A percentile compares a stretch with the other conserved stretches of the same genome.
Evolutionary conservation across 2,113 vertebrate species (phyloP).

Genomic region (Laticauda colubrina): DNA sequence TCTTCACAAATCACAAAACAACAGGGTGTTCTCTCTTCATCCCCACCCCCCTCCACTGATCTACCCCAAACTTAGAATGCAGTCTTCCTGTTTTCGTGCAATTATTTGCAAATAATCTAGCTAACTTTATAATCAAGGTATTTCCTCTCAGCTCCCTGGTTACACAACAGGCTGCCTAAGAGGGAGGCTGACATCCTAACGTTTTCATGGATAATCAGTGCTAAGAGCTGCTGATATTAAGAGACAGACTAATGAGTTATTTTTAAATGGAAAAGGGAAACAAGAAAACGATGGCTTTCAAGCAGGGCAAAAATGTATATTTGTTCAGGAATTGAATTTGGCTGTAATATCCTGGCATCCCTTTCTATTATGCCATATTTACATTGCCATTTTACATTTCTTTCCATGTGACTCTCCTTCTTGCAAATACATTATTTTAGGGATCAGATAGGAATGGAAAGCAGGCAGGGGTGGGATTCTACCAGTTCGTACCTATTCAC

Average conservation of each 20-base stretch:
- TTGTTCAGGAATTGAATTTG: slow-evolving; percentile 39
- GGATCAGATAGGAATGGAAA: not conserved
- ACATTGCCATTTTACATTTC: not conserved
- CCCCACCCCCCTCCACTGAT: slow-evolving; percentile 27
- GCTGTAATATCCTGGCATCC: slow-evolving; percentile 5
- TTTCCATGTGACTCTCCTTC: not conserved
- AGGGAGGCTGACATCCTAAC: slow-evolving; percentile 77
- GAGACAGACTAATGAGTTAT: slow-evolving; percentile 70
- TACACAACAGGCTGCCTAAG: slow-evolving; percentile 75
- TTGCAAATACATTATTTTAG: not conserved
- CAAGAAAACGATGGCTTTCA: slow-evolving; percentile 4
- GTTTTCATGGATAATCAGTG: slow-evolving; percentile 80
- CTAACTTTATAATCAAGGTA: slow-evolving; percentile 81
- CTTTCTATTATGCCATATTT: not conserved
- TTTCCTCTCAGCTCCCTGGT: slow-evolving; percentile 78
- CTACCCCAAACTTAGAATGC: slow-evolving; percentile 63
- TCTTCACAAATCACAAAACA: slow-evolving; percentile 66
- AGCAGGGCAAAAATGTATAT: not conserved
- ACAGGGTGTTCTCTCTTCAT: slow-evolving; percentile 40
- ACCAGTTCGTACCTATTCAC: no score
- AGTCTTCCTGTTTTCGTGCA: slow-evolving; percentile 76
- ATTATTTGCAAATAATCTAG: slow-evolving; percentile 81
- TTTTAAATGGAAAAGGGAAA: slow-evolving; percentile 34
- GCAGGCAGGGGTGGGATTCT: not conserved
- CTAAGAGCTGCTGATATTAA: slow-evolving; percentile 77